phyloP scores from a whole-genome alignment of 23 tunicate species.

The Ciona savignyi region DNA sequence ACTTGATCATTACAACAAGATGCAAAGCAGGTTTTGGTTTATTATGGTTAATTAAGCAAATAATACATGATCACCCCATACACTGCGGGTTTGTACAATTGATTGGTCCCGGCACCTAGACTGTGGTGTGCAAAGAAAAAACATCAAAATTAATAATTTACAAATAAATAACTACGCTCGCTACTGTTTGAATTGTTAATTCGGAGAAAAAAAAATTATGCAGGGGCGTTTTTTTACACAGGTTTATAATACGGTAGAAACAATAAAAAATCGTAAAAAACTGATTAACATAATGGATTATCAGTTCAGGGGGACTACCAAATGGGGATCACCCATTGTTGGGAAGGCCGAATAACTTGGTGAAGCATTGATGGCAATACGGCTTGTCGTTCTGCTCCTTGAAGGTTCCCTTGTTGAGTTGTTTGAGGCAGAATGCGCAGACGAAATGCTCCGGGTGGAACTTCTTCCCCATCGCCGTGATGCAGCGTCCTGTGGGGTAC shows the following conservation, averaged over 20 bases:
- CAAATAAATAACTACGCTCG: not conserved
- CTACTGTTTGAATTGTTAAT: not conserved
- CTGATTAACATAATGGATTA: not conserved
- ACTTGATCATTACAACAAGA: too few relatives aligned
- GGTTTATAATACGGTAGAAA: not conserved
- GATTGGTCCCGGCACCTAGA: not conserved
- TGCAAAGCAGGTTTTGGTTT: not conserved
- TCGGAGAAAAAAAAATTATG: not conserved
- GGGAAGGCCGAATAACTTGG: conserved; percentile 66
- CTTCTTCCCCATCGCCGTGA: conserved; percentile 96
- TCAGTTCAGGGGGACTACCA: not conserved
- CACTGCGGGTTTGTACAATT: not conserved
- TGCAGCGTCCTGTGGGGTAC: conserved; percentile 66
- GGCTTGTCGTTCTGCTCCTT: conserved; percentile 96
- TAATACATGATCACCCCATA: not conserved
- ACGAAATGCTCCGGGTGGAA: conserved; percentile 97
- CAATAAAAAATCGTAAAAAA: not conserved
- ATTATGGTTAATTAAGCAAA: not conserved
- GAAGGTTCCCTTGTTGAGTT: conserved; percentile 93
- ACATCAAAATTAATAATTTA: too few relatives aligned
- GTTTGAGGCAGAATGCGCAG: conserved; percentile 91
- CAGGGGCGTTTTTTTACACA: not conserved
- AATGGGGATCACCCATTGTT: conserved; percentile 7
- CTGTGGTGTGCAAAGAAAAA: too few relatives aligned
- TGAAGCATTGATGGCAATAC: conserved; percentile 89